Base-by-base conservation (phyloP, 2,888 invertebrate genomes). In the Oconnorella tubifera region DNA sequence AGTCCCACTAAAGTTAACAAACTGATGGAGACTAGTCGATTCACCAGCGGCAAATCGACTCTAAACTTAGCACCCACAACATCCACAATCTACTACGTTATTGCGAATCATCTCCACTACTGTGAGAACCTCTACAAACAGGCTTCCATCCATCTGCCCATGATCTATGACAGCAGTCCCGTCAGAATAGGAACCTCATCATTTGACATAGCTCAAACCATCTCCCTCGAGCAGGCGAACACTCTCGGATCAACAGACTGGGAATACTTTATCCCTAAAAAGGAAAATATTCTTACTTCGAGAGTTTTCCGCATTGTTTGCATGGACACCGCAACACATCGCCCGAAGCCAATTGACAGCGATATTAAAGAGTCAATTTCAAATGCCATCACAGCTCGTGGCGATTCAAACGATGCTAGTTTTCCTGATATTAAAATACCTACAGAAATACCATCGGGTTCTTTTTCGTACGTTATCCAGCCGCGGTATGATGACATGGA, bases 1-100 rank as follows among this genome's bases (percentile, higher is more conserved):
- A 60, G 50, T 28, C 2, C 50, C n/a, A 51, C 31, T 6, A 60
- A 50, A 25, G 23, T 60, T 29, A 60, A 60, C 50, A 33, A 49
- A 14, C 28, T 60, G 60, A 19, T 60, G 50, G 60, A 60, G 50
- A 50, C 50, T n/a, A 48, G 29, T 50, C 60, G 60, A 29, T n/a
- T 49, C 25, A n/a, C 1, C 33, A 25, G 40, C 27, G 6, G 6
- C 25, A 25, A 33, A 2, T 10, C 2, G 3, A 14, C 23, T 3
- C 2, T 2, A 2, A 2, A 23, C 25, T 4, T 40, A 25, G 25
- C 25, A 1, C n/a, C 48, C 1, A 3, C 40, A 3, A n/a, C 48
- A 3, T n/a, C 50, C 27, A 6, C 2, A 28, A 19, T 50, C 28
- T 60, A 31, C 50, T 60, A 49, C 60, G 19, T 60, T 28, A 14